phyloP scores from a whole-genome alignment of 2,888 invertebrate species.

The Selenia dentaria region DNA sequence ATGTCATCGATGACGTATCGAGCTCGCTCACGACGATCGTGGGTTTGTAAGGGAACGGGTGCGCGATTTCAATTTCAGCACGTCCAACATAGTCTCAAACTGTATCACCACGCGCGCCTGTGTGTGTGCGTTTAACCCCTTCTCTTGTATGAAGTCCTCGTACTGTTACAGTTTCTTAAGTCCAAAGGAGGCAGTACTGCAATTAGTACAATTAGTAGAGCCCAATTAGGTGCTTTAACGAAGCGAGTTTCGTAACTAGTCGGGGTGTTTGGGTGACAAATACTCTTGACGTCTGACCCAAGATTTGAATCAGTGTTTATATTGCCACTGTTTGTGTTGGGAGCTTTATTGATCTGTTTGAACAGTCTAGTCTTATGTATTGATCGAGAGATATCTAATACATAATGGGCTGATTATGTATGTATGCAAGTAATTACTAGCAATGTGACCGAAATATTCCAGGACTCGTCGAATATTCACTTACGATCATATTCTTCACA shows the following conservation, averaged over 20 bases:
- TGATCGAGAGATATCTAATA: too few relatives aligned
- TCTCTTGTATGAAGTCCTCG: not conserved
- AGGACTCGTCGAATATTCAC: too few relatives aligned
- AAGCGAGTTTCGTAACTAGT: conserved; percentile 70
- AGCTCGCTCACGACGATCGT: too few relatives aligned
- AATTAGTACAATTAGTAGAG: conserved; percentile 76
- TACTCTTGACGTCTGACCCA: conserved; percentile 70
- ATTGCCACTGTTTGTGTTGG: conserved; percentile 48
- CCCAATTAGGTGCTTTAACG: conserved; percentile 79
- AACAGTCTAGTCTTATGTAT: conserved; percentile 10
- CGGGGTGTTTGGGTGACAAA: conserved; percentile 69
- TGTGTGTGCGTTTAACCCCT: not conserved
- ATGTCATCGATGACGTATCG: too few relatives aligned
- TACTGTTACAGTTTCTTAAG: conserved; percentile 49
- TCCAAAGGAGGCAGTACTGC: conserved; percentile 70
- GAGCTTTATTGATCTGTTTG: conserved; percentile 54
- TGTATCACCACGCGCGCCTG: too few relatives aligned
- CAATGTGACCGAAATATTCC: too few relatives aligned
- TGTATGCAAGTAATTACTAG: too few relatives aligned
- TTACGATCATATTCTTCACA: too few relatives aligned
- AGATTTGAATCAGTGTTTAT: conserved; percentile 51
- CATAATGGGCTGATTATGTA: too few relatives aligned
- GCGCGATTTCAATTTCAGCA: not conserved
- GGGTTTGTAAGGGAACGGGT: too few relatives aligned
- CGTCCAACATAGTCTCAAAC: not conserved